Evolutionary conservation across 2,888 invertebrate genomes (phyloP), one percentile per base, ranked within the genome.

Genomic region (Pediacus dermestoides): DNA sequence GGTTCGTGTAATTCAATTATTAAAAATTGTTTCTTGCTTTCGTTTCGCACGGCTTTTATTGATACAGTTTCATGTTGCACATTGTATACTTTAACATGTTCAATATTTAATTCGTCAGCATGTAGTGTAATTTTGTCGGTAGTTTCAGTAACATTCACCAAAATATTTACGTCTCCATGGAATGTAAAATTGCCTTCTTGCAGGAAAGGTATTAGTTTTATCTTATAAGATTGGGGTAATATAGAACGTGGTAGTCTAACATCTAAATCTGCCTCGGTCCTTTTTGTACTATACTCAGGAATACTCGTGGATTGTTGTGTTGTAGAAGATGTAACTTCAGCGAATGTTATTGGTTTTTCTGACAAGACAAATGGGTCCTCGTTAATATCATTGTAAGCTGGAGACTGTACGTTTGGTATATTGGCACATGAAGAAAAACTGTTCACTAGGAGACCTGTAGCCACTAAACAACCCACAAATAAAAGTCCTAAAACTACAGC

Each of bases 171-270:
- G 66, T 78, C 78, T 23, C 89, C 89, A 45, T 79, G 72, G 60
- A 88, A 88, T 8, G 85, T 88, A 52, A 88, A 89, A 61, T 88
- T 88, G 1, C 81, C 80, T 58, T 80, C 81, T 57, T 71, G 73
- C 39, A 89, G 76, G 53, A 82, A 83, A 0, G 89, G 89, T 23
- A 81, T 77, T 39, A 89, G 69, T 47, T 78, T 76, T 2, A 89
- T 66, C 44, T 78, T 75, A 59, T 89, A 89, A 15, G 75, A 77
- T 26, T 82, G 71, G 1, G 89, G 89, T 33, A 74, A 67, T 0
- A 88, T 70, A 25, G 79, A 73, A 36, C 68, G 75, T 0, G 89
- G 88, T 41, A 89, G 66, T 52, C 88, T 76, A 1, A 88, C 80
- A 59, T 86, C 77, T 25, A 40, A 15, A 38, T 45, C 34, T 30